Evolutionary conservation across 2,113 vertebrate species (phyloP).

Genomic region (Anoura caudifer): DNA sequence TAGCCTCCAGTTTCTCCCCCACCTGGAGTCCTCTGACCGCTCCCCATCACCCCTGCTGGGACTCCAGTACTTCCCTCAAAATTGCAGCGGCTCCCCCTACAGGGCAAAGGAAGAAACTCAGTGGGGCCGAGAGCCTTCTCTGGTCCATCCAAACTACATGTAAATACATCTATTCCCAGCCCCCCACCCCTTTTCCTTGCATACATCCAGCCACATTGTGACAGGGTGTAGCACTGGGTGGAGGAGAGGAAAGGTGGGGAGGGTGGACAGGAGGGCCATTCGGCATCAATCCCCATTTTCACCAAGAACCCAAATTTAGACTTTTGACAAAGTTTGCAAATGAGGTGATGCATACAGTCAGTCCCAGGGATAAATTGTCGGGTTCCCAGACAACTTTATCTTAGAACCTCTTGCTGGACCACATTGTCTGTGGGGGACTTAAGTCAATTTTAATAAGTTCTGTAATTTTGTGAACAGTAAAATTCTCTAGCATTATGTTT

Average conservation of each 20-base stretch:
- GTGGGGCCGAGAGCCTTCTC: background rate
- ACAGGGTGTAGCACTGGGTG: background rate
- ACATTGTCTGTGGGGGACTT: background rate
- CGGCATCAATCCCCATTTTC: background rate
- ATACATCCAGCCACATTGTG: background rate
- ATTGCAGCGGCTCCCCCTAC: slow-evolving; percentile 31
- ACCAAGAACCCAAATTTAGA: background rate
- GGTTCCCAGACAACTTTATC: background rate
- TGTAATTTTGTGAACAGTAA: background rate
- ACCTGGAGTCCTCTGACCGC: too few species aligned
- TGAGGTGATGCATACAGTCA: background rate
- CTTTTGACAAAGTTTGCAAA: background rate
- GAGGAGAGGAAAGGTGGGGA: background rate
- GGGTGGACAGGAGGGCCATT: background rate
- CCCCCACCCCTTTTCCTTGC: background rate
- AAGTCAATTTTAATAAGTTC: background rate
- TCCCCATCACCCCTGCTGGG: background rate
- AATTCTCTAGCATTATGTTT: background rate
- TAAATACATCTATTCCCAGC: too few species aligned
- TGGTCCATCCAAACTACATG: accelerated
- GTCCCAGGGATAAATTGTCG: background rate
- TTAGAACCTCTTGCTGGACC: background rate
- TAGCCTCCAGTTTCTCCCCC: background rate
- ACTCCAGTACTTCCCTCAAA: background rate
- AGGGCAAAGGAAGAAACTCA: slow-evolving; percentile 3